These are phyloP conservation scores for Aspiorhynchus laticeps DNA, from an alignment of 2,113 vertebrate genomes.

Conservation along the genomic window DNA sequence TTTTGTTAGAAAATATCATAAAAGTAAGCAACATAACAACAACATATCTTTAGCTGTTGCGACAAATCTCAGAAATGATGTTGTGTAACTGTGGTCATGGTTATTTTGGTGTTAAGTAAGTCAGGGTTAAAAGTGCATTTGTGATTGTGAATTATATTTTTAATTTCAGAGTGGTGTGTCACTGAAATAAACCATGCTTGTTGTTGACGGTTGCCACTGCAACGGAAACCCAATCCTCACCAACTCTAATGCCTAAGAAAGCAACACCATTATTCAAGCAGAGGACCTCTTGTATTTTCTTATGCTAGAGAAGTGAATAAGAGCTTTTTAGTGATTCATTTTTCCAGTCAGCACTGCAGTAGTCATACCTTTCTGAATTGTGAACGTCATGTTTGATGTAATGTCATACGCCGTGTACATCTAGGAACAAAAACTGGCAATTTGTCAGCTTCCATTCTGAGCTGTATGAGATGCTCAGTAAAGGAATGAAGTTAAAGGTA, in stretches of 20 bases:
- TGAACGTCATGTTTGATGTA: conserved; percentile 9
- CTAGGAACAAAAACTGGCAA: conserved; percentile 12
- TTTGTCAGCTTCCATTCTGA: neutral
- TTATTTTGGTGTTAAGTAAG: conserved; percentile 8
- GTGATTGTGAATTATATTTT: conserved; percentile 50
- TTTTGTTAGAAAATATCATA: neutral
- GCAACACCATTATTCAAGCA: conserved; percentile 35
- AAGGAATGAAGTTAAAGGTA: neutral
- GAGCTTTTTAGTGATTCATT: conserved; percentile 13
- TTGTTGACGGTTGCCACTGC: conserved; percentile 57
- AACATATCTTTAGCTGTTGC: neutral
- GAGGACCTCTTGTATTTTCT: conserved; percentile 36
- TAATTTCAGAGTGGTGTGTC: conserved; percentile 38
- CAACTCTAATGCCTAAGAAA: conserved; percentile 47
- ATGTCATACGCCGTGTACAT: neutral
- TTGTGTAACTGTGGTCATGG: conserved; percentile 21
- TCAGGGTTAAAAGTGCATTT: conserved; percentile 45
- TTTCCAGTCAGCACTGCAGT: neutral
- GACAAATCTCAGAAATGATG: neutral
- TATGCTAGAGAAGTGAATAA: neutral
- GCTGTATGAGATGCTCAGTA: neutral
- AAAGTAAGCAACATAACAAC: neutral
- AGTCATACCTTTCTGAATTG: neutral
- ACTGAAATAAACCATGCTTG: conserved; percentile 59
- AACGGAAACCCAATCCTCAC: conserved; percentile 58